phyloP scores from a whole-genome alignment of 1,140 invertebrate genomes.

The Danaus melanippus region DNA sequence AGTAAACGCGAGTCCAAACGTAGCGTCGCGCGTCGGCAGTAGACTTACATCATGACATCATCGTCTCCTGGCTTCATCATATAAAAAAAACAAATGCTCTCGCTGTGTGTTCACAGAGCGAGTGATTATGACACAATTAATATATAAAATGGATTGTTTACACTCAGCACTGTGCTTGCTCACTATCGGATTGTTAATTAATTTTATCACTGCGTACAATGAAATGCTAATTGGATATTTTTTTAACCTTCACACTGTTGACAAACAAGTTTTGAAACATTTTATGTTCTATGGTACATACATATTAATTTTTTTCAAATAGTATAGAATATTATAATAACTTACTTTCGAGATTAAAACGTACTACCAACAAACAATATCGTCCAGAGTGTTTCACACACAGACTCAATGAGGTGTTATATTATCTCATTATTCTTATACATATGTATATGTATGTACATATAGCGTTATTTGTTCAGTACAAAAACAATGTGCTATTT shows the following conservation, averaged over 20 bases:
- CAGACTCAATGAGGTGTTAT: too few relatives aligned
- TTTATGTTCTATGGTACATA: too few relatives aligned
- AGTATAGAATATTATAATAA: too few relatives aligned
- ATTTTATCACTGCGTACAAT: background rate
- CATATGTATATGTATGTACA: too few relatives aligned
- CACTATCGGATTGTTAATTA: slow-evolving; percentile 1
- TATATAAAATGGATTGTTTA: slow-evolving; percentile 27
- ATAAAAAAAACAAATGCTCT: slow-evolving; percentile 21
- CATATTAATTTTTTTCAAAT: too few relatives aligned
- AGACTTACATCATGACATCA: slow-evolving; percentile 41
- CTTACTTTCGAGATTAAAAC: too few relatives aligned
- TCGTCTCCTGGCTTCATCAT: slow-evolving; percentile 24
- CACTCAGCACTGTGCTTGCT: background rate
- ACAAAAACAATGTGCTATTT: slow-evolving; percentile 34
- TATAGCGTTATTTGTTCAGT: slow-evolving; percentile 31
- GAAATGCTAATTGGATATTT: too few relatives aligned
- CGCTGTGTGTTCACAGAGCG: background rate
- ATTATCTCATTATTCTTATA: too few relatives aligned
- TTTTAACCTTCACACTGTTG: too few relatives aligned
- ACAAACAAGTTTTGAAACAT: too few relatives aligned
- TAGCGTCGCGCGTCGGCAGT: slow-evolving; percentile 17
- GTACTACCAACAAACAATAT: too few relatives aligned
- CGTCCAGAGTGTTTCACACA: too few relatives aligned
- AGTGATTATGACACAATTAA: slow-evolving; percentile 30
- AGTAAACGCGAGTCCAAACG: slow-evolving; percentile 28